A percentile compares a stretch with the other conserved stretches of the same genome.
phyloP scores from a whole-genome alignment of 2,797 vertebrate genomes.

The Eulemur mongoz region DNA sequence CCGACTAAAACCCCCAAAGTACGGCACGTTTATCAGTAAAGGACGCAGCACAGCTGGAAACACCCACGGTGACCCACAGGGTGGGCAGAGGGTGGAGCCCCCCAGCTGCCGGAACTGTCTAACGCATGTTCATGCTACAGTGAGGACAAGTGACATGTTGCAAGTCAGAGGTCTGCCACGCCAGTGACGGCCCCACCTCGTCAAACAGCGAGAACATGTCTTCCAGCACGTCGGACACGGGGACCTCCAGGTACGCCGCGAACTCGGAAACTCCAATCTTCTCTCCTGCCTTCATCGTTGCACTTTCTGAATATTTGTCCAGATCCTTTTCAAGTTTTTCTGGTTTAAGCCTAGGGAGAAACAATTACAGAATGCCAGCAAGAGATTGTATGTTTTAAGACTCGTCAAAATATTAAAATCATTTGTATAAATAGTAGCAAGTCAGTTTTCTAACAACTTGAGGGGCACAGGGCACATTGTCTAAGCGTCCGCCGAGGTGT shows the following conservation, averaged over 20 bases:
- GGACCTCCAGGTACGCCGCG: slow-evolving; percentile 91
- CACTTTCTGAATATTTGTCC: slow-evolving; percentile 88
- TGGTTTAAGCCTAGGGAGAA: slow-evolving; percentile 90
- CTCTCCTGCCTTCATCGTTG: slow-evolving; percentile 86
- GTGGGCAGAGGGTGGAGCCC: no score
- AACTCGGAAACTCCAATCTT: slow-evolving; percentile 89
- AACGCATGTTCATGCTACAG: accelerated
- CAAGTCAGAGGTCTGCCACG: accelerated
- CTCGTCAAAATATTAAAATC: no score
- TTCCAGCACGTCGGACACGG: slow-evolving; percentile 89
- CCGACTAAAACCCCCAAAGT: neutral
- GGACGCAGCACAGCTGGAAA: accelerated
- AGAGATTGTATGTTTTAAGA: neutral
- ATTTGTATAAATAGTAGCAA: accelerated
- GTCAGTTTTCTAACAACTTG: accelerated
- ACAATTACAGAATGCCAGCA: neutral
- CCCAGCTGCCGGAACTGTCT: neutral
- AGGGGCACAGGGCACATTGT: accelerated
- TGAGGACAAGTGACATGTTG: accelerated
- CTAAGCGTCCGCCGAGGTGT: accelerated
- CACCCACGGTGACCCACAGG: accelerated
- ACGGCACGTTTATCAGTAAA: neutral
- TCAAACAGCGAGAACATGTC: slow-evolving; percentile 96
- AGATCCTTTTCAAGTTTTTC: slow-evolving; percentile 91
- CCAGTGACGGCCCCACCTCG: slow-evolving; percentile 87